Percentiles rank a stretch among this genome's conserved stretches.
These are phyloP conservation scores for Bambusicola thoracicus DNA, from an alignment of 2,113 vertebrate genomes.

Conservation along the genomic window DNA sequence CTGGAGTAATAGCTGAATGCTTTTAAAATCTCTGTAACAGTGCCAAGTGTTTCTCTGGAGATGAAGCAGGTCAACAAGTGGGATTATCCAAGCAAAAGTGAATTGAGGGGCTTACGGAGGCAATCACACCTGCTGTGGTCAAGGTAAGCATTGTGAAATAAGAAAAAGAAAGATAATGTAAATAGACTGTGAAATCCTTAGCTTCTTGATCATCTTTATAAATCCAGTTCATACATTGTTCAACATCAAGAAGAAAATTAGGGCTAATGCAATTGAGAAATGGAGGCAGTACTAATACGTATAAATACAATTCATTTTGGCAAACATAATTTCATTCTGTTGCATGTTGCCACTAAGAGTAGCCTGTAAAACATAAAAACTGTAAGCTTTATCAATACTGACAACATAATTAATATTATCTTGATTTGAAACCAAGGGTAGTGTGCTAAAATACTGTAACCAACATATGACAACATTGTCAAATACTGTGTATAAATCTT, in stretches of 20 bases:
- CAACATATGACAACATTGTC: neutral
- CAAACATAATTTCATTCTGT: neutral
- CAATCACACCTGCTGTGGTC: neutral
- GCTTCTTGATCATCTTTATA: neutral
- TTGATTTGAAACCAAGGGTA: neutral
- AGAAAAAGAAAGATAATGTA: neutral
- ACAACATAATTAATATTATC: neutral
- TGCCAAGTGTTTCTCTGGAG: neutral
- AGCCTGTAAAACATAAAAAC: neutral
- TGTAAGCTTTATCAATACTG: neutral
- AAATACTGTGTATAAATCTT: neutral
- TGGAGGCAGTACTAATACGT: neutral
- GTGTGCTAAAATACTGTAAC: neutral
- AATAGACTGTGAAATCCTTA: neutral
- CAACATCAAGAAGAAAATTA: neutral
- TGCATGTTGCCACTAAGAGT: neutral
- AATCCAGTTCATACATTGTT: neutral
- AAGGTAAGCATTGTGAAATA: accelerated
- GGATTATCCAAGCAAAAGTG: neutral
- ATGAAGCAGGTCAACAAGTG: accelerated
- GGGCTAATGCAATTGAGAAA: neutral
- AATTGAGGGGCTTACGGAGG: accelerated
- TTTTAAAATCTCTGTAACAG: neutral
- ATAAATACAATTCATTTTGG: neutral
- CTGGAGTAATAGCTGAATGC: neutral